Conservation (phyloP, 1,140 invertebrate genomes). For the Drosophila elegans region DNA sequence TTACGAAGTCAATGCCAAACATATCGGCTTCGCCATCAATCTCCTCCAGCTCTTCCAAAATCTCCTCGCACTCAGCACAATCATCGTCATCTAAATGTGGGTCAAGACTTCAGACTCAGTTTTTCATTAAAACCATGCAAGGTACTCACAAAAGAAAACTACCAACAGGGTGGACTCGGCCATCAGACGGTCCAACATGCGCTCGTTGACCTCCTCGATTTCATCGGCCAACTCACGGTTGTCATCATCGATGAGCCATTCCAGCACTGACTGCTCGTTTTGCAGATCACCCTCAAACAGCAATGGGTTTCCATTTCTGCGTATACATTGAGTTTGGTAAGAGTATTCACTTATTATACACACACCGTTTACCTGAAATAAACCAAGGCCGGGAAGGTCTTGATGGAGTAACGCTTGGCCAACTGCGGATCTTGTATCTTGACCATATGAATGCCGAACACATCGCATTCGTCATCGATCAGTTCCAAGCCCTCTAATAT, state of each 20-base stretch:
- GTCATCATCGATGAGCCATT: constrained; percentile 97
- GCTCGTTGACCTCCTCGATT: constrained; percentile 96
- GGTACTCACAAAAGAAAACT: constrained; percentile 95
- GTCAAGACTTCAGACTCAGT: neutral
- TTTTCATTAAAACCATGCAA: rapidly evolving
- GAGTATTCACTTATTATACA: neutral
- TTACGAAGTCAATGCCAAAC: constrained; percentile 97
- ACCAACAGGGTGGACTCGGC: constrained; percentile 95
- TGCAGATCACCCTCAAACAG: constrained; percentile 96
- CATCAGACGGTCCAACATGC: constrained; percentile 95
- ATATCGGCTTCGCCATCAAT: constrained; percentile 97
- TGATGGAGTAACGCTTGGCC: constrained; percentile 96
- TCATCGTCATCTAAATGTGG: constrained; percentile 92
- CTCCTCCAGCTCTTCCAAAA: constrained; percentile 94
- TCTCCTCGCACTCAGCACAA: constrained; percentile 95
- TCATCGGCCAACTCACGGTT: constrained; percentile 97
- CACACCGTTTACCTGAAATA: constrained; percentile 88
- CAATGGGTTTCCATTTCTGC: constrained; percentile 94
- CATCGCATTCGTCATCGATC: constrained; percentile 96
- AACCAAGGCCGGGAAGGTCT: constrained; percentile 96
- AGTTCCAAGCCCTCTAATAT: constrained; percentile 95
- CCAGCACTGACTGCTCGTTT: constrained; percentile 95
- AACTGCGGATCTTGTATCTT: constrained; percentile 96
- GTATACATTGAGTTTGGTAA: neutral
- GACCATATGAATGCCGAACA: constrained; percentile 97